Evolutionary conservation across 1,140 invertebrate genomes (phyloP), one percentile per base, ranked within the genome.

Genomic region (Ceratoteleas bidentatus): DNA sequence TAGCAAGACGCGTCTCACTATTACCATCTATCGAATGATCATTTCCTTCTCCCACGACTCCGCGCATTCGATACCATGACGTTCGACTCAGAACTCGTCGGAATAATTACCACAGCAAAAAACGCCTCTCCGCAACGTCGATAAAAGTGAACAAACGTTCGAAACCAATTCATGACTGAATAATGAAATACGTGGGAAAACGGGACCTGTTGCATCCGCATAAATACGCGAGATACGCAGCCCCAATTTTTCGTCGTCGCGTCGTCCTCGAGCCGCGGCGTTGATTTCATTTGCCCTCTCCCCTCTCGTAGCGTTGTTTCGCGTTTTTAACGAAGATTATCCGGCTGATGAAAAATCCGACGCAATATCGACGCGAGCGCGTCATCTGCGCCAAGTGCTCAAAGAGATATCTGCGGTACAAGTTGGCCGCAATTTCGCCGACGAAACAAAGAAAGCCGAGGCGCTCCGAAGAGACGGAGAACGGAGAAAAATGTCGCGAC

Each of bases 361-460:
- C 70, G 85, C 83, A 89, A 89, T 88, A 89, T 87, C 85, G 69
- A 69, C 45, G 33, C 56, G 40, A 32, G 34, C 40, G 34, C 40
- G 85, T 87, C 88, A 90, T 89, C 86, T 87, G 88, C 65, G 79
- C 84, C 64, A 87, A 88, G 84, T 87, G 84, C 73, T 87, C 85
- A 87, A 88, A 86, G 70, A 86, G 85, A 88, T 88, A 87, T 89
- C 84, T 84, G 81, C 72, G 84, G 86, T 84, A 87, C 82, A 88
- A 91, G 87, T 91, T 90, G 84, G 69, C 66, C 78, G 81, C 85
- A 88, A 90, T 88, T 87, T 88, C 85, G 72, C 58, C 76, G 45
- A 61, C 60, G 38, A 47, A 62, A 50, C 13, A 56, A 57, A 75
- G 52, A 72, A 70, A 62, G 32, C n/a, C 2, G 38, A 65, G 70